Evolutionary conservation across 1,140 invertebrate species (phyloP).

Genomic region (Heterodera schachtii): DNA sequence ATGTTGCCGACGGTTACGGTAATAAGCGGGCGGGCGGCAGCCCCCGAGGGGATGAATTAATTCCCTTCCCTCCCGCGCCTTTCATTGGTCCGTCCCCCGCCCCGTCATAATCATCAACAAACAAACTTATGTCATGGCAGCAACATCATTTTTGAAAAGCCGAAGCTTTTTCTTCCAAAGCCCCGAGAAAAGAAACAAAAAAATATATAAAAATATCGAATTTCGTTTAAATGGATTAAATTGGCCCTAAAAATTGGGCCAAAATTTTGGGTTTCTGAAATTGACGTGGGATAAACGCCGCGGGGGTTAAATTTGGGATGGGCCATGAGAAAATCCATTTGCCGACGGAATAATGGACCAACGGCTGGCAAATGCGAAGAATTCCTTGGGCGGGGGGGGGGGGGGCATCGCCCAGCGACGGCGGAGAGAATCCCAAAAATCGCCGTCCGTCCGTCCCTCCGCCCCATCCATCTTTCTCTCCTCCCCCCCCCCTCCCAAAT

Average conservation of each 20-base stretch:
- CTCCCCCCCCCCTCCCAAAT: not conserved
- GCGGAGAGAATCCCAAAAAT: not conserved
- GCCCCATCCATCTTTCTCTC: not conserved
- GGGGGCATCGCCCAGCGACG: not conserved
- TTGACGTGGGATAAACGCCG: not conserved
- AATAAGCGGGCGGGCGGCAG: not conserved
- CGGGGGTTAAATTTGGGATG: not conserved
- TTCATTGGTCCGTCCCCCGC: not conserved
- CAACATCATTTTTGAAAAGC: too few relatives aligned
- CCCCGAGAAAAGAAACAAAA: not conserved
- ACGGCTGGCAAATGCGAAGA: not conserved
- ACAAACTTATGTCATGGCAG: too few relatives aligned
- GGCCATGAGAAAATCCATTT: not conserved
- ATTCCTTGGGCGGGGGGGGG: too few relatives aligned
- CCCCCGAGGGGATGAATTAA: not conserved
- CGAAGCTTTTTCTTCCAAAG: not conserved
- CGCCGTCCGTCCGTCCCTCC: not conserved
- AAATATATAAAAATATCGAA: not conserved
- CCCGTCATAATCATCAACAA: not conserved
- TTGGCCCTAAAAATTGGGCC: not conserved
- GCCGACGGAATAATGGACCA: not conserved
- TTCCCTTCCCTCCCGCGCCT: not conserved
- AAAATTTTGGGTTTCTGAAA: not conserved
- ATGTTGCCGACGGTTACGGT: not conserved
- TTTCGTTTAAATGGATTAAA: not conserved